Evolutionary conservation across 2,797 vertebrate species (phyloP).

Genomic region (Hydrocynus forskahlii): DNA sequence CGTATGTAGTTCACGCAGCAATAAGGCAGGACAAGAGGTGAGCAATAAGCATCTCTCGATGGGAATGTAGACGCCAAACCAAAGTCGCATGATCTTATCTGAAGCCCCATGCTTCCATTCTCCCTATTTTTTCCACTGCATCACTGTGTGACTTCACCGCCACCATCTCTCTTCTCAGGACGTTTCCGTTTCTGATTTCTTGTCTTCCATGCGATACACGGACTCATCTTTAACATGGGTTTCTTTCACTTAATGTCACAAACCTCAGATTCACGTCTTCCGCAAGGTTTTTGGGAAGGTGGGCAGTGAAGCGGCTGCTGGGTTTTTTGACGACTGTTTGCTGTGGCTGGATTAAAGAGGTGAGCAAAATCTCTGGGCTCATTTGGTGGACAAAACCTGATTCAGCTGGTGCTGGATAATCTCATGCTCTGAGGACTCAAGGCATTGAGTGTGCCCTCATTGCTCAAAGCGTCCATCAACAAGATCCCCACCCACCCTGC

Average conservation of each 20-base stretch:
- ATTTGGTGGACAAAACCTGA: conserved; percentile 64
- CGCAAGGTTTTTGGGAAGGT: conserved; percentile 15
- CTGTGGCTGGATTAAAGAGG: conserved; percentile 61
- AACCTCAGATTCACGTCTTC: conserved; percentile 57
- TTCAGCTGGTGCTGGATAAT: conserved; percentile 53
- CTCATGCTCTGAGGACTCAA: conserved; percentile 34
- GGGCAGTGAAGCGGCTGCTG: neutral
- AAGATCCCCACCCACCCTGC: conserved; percentile 1
- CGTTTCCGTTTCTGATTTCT: conserved; percentile 19
- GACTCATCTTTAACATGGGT: conserved; percentile 7
- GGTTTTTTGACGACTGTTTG: neutral
- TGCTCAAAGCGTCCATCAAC: conserved; percentile 9
- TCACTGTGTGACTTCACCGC: conserved; percentile 43
- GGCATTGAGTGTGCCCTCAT: neutral
- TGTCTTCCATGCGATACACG: conserved; percentile 56
- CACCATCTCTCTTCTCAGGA: conserved; percentile 35
- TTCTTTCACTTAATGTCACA: conserved; percentile 19
- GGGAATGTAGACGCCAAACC: conserved; percentile 44
- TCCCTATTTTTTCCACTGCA: conserved; percentile 16
- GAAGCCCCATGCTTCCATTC: conserved; percentile 53
- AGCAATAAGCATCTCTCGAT: conserved; percentile 35
- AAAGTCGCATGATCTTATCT: conserved; percentile 48
- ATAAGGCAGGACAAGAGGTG: conserved; percentile 45
- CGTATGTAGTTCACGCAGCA: conserved; percentile 46
- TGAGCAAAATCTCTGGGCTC: conserved; percentile 63